Base-by-base conservation (phyloP, 2,797 vertebrate species). In the Hyperoplus lanceolatus region DNA sequence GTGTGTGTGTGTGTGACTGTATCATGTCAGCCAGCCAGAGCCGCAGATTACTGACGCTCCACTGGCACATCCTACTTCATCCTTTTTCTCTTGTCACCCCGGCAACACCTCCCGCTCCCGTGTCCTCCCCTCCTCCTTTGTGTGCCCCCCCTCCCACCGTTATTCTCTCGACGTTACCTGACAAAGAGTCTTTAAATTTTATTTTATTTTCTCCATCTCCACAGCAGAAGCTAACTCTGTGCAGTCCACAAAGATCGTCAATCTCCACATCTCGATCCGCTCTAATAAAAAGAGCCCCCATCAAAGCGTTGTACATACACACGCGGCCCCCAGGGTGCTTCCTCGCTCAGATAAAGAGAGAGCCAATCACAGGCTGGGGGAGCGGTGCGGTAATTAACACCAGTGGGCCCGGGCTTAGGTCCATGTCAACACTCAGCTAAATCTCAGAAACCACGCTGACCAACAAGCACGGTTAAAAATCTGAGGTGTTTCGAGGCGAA, bases 1-100 rank as follows among this genome's bases (percentile, higher is more conserved):
- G 54, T 68, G 62, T 48, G 36, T 73, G 83, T 77, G 57, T 62
- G 65, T 53, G 64, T 38, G 73, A 36, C 60, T 64, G 65, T 64
- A 63, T 74, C 50, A 85, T 88, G 89, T 89, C 87, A 87, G 72
- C 55, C 59, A 76, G 88, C 85, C 91, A 92, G 82, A 82, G 85
- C 77, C 58, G 74, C 82, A 84, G 86, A 90, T 91, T 93, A 92
- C 80, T 74, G 85, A 86, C 55, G 84, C 90, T 91, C 82, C 82
- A 72, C 88, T 81, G 80, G 75, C 83, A 88, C 59, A 79, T 91
- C 88, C 92, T 80, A 71, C 88, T 82, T 89, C 82, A 89, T 90
- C 88, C 87, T 63, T 75, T 29, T 70, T 84, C 87, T 85, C 75
- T 72, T 81, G 83, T 91, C 84, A 87, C 77, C 90, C 72, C 79